Evolutionary conservation across 2,113 vertebrate genomes (phyloP), one percentile per base, ranked within the genome.

Genomic region (Furnarius figulus): DNA sequence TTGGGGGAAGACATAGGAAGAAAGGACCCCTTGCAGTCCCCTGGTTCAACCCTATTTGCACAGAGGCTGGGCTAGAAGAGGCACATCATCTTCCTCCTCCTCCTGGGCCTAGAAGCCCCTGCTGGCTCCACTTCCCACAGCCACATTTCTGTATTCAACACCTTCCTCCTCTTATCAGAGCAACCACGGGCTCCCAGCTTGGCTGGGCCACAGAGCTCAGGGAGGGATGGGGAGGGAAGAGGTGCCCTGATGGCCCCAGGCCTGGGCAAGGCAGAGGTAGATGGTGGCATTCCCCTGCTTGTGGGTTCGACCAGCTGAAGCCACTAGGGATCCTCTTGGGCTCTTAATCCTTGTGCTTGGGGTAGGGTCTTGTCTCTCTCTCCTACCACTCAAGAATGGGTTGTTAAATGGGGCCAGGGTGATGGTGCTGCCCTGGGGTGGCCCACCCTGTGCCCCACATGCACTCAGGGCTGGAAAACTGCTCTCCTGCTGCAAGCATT

Each of bases 181-280:
- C 0, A 0, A 19, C 44, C 9, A 0, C 0, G 8, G 47, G 68
- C 56, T 88, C 59, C 33, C 50, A 31, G 49, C 55, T 46, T 0
- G 0, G 30, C 56, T 5, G 4, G 46, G 39, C 35, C 53, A 2
- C 1, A 2, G 63, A 19, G 23, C 52, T 24, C 12, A 1, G 21
- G 28, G 39, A 9, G 6, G 5, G n/a, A 12, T 40, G 17, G 22
- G 37, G 52, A n/a, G 56, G 22, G 37, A 47, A n/a, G 56, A 37
- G 59, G n/a, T 20, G 61, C 73, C 53, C 23, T 14, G 37, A 3
- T 49, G 4, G 8, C 30, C 27, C 39, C 80, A n/a, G 53, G 67
- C 46, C 81, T 22, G 27, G 2, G 49, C 27, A 33, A 61, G 47
- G 24, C 28, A 46, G 67, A 58, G 12, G n/a, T 5, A 14, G 44